Percentiles rank a stretch among this genome's conserved stretches.
These are phyloP conservation scores for Leptoclinus maculatus DNA, from an alignment of 2,797 vertebrate genomes.

Conservation along the genomic window DNA sequence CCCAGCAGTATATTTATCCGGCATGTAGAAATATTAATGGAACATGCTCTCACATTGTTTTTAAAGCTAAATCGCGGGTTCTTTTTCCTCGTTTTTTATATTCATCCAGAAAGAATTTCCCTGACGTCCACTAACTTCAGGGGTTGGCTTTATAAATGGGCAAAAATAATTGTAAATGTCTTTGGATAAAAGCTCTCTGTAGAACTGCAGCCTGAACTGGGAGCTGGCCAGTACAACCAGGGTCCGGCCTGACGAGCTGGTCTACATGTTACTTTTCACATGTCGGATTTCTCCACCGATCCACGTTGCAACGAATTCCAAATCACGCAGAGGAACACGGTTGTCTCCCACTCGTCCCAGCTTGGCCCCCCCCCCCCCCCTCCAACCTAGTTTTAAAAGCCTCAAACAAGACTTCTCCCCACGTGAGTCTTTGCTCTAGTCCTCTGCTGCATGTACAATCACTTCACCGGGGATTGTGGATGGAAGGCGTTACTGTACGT, in stretches of 20 bases:
- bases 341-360: slow-evolving; percentile 2
- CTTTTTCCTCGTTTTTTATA: background rate
- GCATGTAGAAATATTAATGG: background rate
- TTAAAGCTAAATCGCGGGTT: background rate
- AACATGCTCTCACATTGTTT: background rate
- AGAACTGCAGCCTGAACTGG: slow-evolving; percentile 22
- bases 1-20: background rate
- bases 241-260: slow-evolving; percentile 4
- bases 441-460: slow-evolving; percentile 35
- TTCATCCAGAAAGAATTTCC: background rate
- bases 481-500: background rate
- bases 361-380: background rate
- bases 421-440: slow-evolving; percentile 49
- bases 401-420: slow-evolving; percentile 29
- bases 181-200: background rate
- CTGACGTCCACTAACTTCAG: background rate
- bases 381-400: slow-evolving; percentile 18
- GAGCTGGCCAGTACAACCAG: background rate
- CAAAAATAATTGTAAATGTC: slow-evolving; percentile 1
- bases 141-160: background rate
- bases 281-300: slow-evolving; percentile 4
- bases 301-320: slow-evolving; percentile 11
- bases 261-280: slow-evolving; percentile 3
- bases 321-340: slow-evolving; percentile 16
- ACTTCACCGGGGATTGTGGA: slow-evolving; percentile 2